Conservation (phyloP, 1,140 invertebrate genomes). For the Zaprionus ornatus region DNA sequence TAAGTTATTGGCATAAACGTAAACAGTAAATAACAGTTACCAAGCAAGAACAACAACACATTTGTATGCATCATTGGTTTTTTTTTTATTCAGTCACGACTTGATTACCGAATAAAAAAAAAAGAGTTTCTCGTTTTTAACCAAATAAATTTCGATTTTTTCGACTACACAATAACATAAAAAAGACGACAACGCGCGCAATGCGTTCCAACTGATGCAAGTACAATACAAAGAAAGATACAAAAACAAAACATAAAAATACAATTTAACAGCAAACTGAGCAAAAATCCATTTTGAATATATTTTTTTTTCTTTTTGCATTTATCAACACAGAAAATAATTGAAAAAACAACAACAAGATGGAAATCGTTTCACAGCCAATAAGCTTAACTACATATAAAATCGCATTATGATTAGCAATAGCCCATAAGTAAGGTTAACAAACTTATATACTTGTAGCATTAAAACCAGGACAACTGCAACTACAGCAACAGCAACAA, state of each 20-base stretch:
- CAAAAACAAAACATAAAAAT: constrained; percentile 27
- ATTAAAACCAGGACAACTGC: constrained; percentile 55
- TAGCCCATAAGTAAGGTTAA: constrained; percentile 75
- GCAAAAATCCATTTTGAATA: constrained; percentile 30
- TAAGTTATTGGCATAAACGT: constrained; percentile 70
- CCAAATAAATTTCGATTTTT: constrained; percentile 60
- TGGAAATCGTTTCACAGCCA: constrained; percentile 59
- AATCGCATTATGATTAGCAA: constrained; percentile 76
- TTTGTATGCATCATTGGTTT: constrained; percentile 13
- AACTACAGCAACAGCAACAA: constrained; percentile 22
- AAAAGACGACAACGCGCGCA: constrained; percentile 23
- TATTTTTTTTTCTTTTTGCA: constrained; percentile 56
- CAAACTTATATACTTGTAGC: constrained; percentile 42
- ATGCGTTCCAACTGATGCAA: constrained; percentile 66
- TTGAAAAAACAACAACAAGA: constrained; percentile 30
- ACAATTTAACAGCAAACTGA: constrained; percentile 44
- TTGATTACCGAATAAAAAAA: constrained; percentile 12
- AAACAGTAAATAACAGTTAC: constrained; percentile 27
- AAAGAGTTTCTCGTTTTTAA: constrained; percentile 56
- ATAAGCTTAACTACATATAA: constrained; percentile 64
- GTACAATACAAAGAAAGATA: constrained; percentile 62
- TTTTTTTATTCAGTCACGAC: background rate
- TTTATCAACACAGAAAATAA: constrained; percentile 47
- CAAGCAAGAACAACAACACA: background rate
- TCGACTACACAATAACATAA: constrained; percentile 46